These are phyloP conservation scores for Eidolon dupreanum DNA, from an alignment of 2,797 vertebrate species.

Conservation along the genomic window DNA sequence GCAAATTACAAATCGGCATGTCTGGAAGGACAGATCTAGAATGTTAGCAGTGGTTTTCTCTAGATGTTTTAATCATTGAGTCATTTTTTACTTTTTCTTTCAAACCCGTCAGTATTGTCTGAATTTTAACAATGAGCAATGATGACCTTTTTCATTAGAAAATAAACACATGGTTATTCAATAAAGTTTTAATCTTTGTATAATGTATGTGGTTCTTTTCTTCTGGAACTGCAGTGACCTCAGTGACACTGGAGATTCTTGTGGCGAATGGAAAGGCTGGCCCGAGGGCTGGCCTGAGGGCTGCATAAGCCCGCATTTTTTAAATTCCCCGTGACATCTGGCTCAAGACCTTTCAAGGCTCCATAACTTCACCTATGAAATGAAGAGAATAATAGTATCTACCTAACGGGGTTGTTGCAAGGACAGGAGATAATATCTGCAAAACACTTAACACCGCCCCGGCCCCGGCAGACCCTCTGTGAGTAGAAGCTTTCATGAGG, in stretches of 20 bases:
- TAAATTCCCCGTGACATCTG: background rate
- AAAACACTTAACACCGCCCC: background rate
- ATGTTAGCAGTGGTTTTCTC: background rate
- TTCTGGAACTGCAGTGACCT: background rate
- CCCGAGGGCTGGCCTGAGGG: background rate
- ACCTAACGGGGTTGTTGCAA: background rate
- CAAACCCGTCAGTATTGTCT: background rate
- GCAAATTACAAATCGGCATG: background rate
- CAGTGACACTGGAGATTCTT: background rate
- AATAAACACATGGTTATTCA: background rate
- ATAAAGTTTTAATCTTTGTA: background rate
- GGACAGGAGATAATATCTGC: background rate
- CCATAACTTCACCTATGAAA: background rate
- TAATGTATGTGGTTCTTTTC: background rate
- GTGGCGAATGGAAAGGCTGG: background rate
- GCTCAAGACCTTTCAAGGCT: background rate
- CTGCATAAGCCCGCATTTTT: background rate
- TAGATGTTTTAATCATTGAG: background rate
- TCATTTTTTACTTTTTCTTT: background rate
- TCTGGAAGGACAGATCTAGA: background rate
- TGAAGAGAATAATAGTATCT: background rate
- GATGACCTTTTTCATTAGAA: background rate
- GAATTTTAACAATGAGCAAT: background rate
- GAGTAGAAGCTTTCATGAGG: background rate
- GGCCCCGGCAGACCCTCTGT: background rate